Conservation (phyloP, 2,797 vertebrate species). For the Enteromius argenteus region DNA sequence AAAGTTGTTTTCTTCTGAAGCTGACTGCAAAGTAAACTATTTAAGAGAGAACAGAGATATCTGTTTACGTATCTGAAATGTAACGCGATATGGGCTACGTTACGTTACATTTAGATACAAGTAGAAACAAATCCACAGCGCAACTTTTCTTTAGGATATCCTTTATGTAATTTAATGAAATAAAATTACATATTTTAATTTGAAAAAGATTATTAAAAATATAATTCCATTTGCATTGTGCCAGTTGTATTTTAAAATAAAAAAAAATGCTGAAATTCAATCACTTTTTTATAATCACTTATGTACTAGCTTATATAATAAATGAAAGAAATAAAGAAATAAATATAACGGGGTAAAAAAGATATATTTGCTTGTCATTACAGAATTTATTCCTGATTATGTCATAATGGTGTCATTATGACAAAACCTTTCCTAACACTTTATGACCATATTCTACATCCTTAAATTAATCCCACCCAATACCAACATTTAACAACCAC, state of each 20-base stretch:
- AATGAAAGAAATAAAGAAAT: not conserved
- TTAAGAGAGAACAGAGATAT: too few species aligned
- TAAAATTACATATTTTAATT: too few species aligned
- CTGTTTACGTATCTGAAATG: not conserved
- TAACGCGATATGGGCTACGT: not conserved
- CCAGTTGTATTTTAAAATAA: not conserved
- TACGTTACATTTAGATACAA: not conserved
- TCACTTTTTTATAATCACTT: not conserved
- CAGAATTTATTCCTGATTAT: constrained; percentile 11
- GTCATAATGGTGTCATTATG: not conserved
- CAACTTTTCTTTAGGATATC: not conserved
- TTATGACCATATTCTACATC: not conserved
- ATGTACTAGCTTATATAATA: not conserved
- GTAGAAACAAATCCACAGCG: not conserved
- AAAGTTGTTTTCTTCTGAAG: constrained; percentile 8
- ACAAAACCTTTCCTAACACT: not conserved
- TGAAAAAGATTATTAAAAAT: too few species aligned
- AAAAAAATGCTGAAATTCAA: not conserved
- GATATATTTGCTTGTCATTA: not conserved
- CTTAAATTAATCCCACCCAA: not conserved
- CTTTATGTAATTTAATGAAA: too few species aligned
- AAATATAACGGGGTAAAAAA: not conserved
- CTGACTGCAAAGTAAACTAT: not conserved
- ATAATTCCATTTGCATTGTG: not conserved
- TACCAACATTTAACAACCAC: not conserved